A percentile compares a stretch with the other conserved stretches of the same genome.
phyloP scores from a whole-genome alignment of 2,797 vertebrate species.

The Echiichthys vipera region DNA sequence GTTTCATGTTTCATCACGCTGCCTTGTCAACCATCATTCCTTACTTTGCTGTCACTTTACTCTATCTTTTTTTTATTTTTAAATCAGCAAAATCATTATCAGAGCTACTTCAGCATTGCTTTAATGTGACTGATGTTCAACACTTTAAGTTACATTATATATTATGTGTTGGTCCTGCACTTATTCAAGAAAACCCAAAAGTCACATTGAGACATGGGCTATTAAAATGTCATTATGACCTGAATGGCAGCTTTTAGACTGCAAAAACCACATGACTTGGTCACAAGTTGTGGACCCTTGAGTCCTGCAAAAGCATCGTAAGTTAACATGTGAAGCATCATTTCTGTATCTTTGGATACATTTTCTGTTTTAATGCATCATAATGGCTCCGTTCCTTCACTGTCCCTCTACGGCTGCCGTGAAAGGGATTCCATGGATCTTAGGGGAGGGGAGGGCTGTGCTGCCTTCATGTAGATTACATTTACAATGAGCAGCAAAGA shows the following conservation, averaged over 20 bases:
- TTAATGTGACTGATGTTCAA: neutral
- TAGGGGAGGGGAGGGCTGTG: neutral
- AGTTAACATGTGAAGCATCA: neutral
- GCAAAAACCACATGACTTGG: conserved; percentile 18
- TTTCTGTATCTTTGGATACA: neutral
- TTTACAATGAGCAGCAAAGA: no score
- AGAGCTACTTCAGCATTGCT: neutral
- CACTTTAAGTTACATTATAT: neutral
- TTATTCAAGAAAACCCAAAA: neutral
- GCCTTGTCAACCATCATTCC: no score
- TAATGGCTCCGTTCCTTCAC: conserved; percentile 1
- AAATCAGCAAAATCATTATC: neutral
- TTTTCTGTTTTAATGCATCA: conserved; percentile 8
- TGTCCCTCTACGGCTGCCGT: neutral
- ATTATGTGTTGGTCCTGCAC: neutral
- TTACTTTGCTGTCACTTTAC: neutral
- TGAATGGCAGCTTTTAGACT: neutral
- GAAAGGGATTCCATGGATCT: neutral
- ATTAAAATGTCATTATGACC: neutral
- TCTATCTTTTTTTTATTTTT: no score
- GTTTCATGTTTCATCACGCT: neutral
- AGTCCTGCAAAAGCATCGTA: no score
- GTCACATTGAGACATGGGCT: neutral
- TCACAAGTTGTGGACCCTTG: conserved; percentile 10
- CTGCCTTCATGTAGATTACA: neutral